Conservation (phyloP, 2,113 vertebrate genomes). For the Anarrhichthys ocellatus region DNA sequence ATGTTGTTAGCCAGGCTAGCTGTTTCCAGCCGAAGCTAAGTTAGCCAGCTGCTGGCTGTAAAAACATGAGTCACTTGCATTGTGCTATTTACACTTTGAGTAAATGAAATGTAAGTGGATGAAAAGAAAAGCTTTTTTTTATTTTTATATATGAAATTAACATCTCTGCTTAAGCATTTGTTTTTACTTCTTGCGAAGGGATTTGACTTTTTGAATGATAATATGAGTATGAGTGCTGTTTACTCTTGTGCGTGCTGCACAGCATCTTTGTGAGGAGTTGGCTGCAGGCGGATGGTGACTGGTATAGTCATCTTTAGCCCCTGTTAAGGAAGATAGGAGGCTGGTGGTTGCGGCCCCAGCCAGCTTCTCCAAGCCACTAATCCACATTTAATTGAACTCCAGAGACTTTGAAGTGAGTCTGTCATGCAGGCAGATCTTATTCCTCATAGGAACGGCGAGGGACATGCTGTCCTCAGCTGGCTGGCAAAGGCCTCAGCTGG, state of each 20-base stretch:
- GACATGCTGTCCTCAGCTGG: constrained; percentile 72
- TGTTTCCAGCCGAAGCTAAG: neutral
- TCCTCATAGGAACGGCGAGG: constrained; percentile 72
- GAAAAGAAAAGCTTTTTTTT: neutral
- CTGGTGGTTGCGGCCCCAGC: constrained; percentile 81
- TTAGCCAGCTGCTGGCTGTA: neutral
- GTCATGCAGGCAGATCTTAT: constrained; percentile 85
- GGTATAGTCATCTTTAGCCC: constrained; percentile 84
- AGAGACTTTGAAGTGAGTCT: constrained; percentile 97
- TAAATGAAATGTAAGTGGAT: neutral
- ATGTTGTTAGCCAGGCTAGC: neutral
- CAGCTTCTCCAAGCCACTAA: constrained; percentile 83
- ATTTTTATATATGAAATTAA: neutral
- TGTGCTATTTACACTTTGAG: neutral
- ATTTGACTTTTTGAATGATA: neutral
- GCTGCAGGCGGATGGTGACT: constrained; percentile 82
- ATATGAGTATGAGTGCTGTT: neutral
- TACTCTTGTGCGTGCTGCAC: neutral
- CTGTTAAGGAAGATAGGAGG: constrained; percentile 85
- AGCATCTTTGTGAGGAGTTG: constrained; percentile 75
- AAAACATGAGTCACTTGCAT: neutral
- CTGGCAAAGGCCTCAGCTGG: constrained; percentile 85
- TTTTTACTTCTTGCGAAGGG: neutral
- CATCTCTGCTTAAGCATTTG: neutral
- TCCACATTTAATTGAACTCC: constrained; percentile 99